phyloP scores from a whole-genome alignment of 2,797 vertebrate species.

The Poecilia picta region DNA sequence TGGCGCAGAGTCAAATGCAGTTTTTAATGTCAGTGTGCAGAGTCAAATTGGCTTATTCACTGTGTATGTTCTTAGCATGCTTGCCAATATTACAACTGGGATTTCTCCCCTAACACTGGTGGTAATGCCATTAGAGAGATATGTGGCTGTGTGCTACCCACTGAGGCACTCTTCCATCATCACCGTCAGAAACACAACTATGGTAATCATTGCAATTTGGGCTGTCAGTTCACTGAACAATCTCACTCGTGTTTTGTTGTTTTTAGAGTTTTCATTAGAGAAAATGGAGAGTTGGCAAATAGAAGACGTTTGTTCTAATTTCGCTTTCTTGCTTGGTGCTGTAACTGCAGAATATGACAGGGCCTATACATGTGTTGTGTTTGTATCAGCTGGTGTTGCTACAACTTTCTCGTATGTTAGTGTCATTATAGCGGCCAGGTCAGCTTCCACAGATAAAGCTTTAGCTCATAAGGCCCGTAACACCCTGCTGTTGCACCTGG shows the following conservation, averaged over 20 bases:
- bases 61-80: conserved; percentile 41
- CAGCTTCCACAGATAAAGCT: conserved; percentile 44
- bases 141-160: conserved; percentile 27
- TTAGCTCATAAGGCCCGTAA: conserved; percentile 43
- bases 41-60: conserved; percentile 13
- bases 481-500: conserved; percentile 56
- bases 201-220: conserved; percentile 4
- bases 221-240: conserved; percentile 6
- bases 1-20: conserved; percentile 32
- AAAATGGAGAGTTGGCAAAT: conserved; percentile 18
- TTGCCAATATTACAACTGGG: conserved; percentile 2
- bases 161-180: conserved; percentile 22
- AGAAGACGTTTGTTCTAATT: conserved; percentile 24
- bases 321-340: not conserved
- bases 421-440: conserved; percentile 54
- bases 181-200: conserved; percentile 9
- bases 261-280: conserved; percentile 6
- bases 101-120: conserved; percentile 15
- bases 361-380: conserved; percentile 33
- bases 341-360: conserved; percentile 9
- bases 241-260: not conserved
- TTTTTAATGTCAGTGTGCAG: conserved; percentile 16
- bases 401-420: conserved; percentile 44
- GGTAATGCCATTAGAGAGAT: conserved; percentile 25
- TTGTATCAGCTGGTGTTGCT: conserved; percentile 20